These are phyloP conservation scores for Porites lutea DNA, from an alignment of 64 coral and sea anemone genomes.

Conservation along the genomic window DNA sequence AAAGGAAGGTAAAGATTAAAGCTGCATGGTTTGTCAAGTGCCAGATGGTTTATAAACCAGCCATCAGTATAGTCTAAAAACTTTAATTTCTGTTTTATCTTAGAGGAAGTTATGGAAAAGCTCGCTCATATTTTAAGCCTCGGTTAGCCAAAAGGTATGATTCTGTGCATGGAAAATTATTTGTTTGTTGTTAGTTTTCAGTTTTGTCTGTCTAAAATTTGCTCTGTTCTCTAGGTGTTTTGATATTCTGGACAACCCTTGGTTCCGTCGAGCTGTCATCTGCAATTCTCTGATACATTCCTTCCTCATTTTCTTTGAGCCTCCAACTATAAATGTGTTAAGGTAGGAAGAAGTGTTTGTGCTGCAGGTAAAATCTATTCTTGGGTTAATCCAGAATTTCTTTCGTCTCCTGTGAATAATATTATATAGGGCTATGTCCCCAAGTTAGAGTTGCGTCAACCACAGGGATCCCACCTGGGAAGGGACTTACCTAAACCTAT, in stretches of 20 bases:
- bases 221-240: slow-evolving; percentile 67
- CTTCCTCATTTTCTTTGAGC: slow-evolving; percentile 85
- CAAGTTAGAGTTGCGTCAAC: too few species aligned
- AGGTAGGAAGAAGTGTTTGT: slow-evolving; percentile 27
- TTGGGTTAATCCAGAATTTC: too few species aligned
- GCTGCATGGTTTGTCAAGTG: too few species aligned
- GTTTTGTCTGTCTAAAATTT: background rate
- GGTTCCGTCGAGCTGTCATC: slow-evolving; percentile 86
- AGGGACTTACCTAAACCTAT: too few species aligned
- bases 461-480: too few species aligned
- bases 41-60: too few species aligned
- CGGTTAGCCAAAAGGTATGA: slow-evolving; percentile 75
- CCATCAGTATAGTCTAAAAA: too few species aligned
- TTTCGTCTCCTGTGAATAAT: too few species aligned
- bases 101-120: slow-evolving; percentile 92
- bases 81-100: background rate
- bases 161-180: too few species aligned
- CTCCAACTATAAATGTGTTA: slow-evolving; percentile 64
- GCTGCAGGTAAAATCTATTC: too few species aligned
- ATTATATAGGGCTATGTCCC: too few species aligned
- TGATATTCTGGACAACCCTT: slow-evolving; percentile 84
- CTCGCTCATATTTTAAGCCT: slow-evolving; percentile 91
- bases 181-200: background rate
- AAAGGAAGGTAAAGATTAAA: slow-evolving; percentile 70
- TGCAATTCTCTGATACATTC: slow-evolving; percentile 82